Evolutionary conservation across 2,888 invertebrate genomes (phyloP), one percentile per base, ranked within the genome.

Genomic region (Ecdyonurus torrentis): DNA sequence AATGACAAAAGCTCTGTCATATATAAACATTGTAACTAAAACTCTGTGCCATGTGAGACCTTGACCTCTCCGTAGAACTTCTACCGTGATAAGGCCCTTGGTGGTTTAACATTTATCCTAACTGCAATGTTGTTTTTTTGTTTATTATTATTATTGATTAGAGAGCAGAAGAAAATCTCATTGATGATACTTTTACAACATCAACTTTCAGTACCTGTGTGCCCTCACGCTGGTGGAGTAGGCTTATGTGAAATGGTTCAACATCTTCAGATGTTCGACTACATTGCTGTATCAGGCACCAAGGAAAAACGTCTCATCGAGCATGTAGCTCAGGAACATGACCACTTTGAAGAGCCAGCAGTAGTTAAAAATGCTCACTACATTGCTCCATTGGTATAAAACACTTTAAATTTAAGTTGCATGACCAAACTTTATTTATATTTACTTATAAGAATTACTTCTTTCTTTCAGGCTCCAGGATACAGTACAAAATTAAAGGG

Each of bases 151-250:
- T 37, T 23, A 2, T 52, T 59, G 15, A 59, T 65, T 65, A 10
- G 18, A 10, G 50, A 50, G n/a, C n/a, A n/a, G n/a, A n/a, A 10
- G 7, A 10, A 50, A 50, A 10, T 50, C 18, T 7, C 50, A 50
- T 10, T 50, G 50, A 18, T 50, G 7, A 50, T 50, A 50, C 18
- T 50, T 50, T 50, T 50, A 55, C n/a, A 20, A 55, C n/a, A 64
- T 60, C 63, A 55, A 23, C 64, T 73, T 77, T 23, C 74, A 92
- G 92, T 93, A 19, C 91, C 91, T 70, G 91, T 95, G 1, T 93
- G 92, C 72, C 94, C 95, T 0, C 94, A 95, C 77, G 93, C 92
- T 64, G 95, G 94, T n/a, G 95, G 94, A 5, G 87, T 94, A 10
- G 94, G 93, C 1, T 80, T 95, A 2, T 94, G 94, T 71, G 94